These are phyloP conservation scores for Pavo muticus DNA, from an alignment of 2,113 vertebrate genomes.

Conservation along the genomic window DNA sequence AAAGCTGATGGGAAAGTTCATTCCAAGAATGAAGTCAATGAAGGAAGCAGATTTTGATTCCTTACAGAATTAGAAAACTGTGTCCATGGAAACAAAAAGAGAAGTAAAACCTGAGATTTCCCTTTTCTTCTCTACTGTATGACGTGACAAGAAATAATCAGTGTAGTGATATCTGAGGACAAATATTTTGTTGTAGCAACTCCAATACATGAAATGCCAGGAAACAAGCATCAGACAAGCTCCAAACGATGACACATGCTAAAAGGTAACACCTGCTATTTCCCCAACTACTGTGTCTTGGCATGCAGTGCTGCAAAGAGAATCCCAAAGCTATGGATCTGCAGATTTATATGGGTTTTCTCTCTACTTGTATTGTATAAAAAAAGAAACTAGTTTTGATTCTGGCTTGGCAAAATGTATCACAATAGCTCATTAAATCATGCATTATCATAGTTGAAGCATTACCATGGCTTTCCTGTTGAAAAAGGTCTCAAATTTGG, in stretches of 20 bases:
- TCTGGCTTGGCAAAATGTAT: neutral
- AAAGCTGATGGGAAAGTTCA: slow-evolving; percentile 61
- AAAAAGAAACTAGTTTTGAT: neutral
- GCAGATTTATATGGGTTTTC: neutral
- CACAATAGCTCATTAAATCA: neutral
- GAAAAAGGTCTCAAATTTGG: neutral
- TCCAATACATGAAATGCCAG: slow-evolving; percentile 33
- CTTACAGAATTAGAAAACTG: slow-evolving; percentile 75
- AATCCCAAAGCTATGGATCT: neutral
- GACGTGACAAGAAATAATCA: slow-evolving; percentile 59
- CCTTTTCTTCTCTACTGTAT: slow-evolving; percentile 39
- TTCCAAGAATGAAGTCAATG: slow-evolving; percentile 75
- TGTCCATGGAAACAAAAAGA: slow-evolving; percentile 83
- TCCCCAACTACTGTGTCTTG: neutral
- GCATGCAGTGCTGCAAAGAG: neutral
- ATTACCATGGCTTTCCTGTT: neutral
- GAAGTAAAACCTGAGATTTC: slow-evolving; percentile 72
- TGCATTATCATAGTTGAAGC: neutral
- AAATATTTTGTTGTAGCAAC: slow-evolving; percentile 56
- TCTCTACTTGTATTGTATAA: neutral
- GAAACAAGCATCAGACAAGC: slow-evolving; percentile 26
- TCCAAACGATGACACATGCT: neutral
- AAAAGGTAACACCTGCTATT: slow-evolving; percentile 4
- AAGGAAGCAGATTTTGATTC: slow-evolving; percentile 74
- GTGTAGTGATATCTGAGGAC: slow-evolving; percentile 61